phyloP scores from a whole-genome alignment of 2,113 vertebrate genomes.

The Cebidichthys violaceus region DNA sequence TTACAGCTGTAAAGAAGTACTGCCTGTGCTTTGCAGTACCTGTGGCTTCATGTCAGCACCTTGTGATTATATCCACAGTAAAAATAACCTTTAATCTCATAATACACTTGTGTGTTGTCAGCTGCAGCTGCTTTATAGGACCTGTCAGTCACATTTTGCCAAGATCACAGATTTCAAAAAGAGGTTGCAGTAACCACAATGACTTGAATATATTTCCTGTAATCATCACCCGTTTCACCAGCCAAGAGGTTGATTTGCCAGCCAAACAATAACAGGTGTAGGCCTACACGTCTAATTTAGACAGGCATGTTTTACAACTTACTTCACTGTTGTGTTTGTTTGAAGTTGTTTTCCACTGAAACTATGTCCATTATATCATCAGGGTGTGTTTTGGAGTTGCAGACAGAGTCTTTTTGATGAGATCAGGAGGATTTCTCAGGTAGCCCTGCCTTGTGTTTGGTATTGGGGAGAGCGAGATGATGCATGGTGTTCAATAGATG shows the following conservation, averaged over 20 bases:
- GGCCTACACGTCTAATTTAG: background rate
- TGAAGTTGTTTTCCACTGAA: conserved; percentile 40
- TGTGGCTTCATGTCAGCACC: conserved; percentile 69
- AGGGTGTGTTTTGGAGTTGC: conserved; percentile 97
- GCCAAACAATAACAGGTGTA: background rate
- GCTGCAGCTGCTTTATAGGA: conserved; percentile 64
- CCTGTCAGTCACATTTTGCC: conserved; percentile 61
- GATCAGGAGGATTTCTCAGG: conserved; percentile 97
- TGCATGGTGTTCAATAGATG: conserved; percentile 60
- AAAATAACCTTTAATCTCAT: conserved; percentile 85
- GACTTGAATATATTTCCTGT: conserved; percentile 12
- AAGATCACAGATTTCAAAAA: conserved; percentile 54
- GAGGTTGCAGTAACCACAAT: conserved; percentile 25
- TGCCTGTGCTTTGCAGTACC: conserved; percentile 26
- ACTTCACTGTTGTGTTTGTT: conserved; percentile 38
- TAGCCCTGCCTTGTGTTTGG: conserved; percentile 80
- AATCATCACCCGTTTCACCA: background rate
- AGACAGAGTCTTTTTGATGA: conserved; percentile 99
- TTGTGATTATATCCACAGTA: conserved; percentile 79
- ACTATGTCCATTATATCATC: conserved; percentile 78
- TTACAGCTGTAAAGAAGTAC: conserved; percentile 24
- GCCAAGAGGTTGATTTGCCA: background rate
- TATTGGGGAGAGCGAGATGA: conserved; percentile 12
- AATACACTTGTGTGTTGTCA: conserved; percentile 77
- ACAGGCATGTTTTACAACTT: background rate